These are phyloP conservation scores for Prionace glauca DNA, from an alignment of 2,797 vertebrate species.

Conservation along the genomic window DNA sequence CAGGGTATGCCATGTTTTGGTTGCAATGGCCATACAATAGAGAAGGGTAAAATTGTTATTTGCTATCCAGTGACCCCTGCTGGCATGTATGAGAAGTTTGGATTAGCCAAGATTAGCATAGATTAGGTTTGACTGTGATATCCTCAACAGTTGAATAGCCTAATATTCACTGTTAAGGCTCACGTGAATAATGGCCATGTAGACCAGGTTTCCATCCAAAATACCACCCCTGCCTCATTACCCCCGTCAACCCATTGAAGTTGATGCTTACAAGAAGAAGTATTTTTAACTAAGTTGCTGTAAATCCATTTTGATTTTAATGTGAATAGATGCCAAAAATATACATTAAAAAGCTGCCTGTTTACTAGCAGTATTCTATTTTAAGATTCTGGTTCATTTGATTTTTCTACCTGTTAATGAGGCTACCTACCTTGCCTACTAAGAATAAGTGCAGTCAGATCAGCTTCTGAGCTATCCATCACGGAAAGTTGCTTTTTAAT, in stretches of 20 bases:
- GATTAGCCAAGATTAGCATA: not conserved
- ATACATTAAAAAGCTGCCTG: not conserved
- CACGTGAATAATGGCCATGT: not conserved
- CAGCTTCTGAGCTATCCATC: conserved; percentile 48
- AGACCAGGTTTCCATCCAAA: not conserved
- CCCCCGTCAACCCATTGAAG: not conserved
- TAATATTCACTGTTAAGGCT: not conserved
- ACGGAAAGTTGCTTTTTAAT: conserved; percentile 65
- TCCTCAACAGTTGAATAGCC: not conserved
- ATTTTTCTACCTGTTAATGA: not conserved
- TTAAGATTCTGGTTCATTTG: not conserved
- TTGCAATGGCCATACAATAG: not conserved
- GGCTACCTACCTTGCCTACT: not conserved
- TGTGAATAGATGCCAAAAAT: not conserved
- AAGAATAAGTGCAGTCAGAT: not conserved
- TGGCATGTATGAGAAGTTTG: not conserved
- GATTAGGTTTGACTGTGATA: not conserved
- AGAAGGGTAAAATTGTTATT: not conserved
- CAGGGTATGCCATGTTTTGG: not conserved
- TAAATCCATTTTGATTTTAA: conserved; percentile 23
- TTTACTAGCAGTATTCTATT: not conserved
- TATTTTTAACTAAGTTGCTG: not conserved
- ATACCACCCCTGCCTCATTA: too few species aligned
- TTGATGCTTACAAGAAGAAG: not conserved
- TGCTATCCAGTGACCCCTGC: conserved; percentile 28